Percentiles rank a stretch among this genome's conserved stretches.
Evolutionary conservation across 2,113 vertebrate species (phyloP).

Genomic region (Ceratotherium simum): DNA sequence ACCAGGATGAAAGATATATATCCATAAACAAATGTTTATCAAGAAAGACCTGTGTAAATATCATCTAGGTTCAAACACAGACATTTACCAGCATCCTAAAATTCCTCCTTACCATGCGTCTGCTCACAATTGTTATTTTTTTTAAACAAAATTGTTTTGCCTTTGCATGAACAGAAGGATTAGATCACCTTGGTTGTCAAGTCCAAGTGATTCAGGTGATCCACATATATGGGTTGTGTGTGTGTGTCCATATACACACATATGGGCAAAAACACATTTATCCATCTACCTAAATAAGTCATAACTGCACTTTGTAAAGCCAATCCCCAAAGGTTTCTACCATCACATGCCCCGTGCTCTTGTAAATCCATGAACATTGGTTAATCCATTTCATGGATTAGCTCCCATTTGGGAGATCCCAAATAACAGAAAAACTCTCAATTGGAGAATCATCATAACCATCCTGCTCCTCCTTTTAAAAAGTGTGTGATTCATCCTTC

Average conservation of each 20-base stretch:
- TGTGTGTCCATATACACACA: not conserved
- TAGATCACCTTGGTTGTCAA: not conserved
- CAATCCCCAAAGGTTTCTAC: not conserved
- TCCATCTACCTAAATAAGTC: not conserved
- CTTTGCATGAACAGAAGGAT: not conserved
- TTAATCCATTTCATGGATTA: not conserved
- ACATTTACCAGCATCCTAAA: not conserved
- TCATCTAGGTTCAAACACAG: not conserved
- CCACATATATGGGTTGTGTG: too few relatives aligned
- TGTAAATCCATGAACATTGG: not conserved
- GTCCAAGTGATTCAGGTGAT: not conserved
- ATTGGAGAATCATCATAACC: not conserved
- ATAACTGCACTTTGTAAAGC: not conserved
- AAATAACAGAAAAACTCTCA: not conserved
- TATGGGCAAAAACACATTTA: not conserved
- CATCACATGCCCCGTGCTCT: too few relatives aligned
- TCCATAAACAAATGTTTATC: not conserved
- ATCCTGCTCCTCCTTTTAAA: not conserved
- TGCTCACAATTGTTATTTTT: not conserved
- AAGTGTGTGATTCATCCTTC: not conserved
- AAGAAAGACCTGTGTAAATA: not conserved
- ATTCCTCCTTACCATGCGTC: not conserved
- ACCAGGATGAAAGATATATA: not conserved
- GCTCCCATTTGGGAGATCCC: not conserved
- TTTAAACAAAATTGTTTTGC: slow-evolving; percentile 10